phyloP scores from a whole-genome alignment of 2,113 vertebrate species.

The Antigone vipio region DNA sequence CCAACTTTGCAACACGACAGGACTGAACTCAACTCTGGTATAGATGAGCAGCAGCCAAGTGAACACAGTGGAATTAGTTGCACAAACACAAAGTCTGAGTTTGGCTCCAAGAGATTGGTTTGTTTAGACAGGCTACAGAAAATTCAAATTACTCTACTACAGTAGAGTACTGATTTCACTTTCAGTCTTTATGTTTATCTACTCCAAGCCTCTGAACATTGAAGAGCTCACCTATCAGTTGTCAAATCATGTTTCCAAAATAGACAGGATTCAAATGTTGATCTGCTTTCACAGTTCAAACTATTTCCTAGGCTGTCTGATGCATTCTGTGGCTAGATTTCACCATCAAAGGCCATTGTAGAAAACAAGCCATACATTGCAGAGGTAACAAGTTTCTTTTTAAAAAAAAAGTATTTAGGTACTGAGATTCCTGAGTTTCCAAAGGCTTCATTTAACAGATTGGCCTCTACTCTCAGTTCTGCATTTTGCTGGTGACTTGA shows the following conservation, averaged over 20 bases:
- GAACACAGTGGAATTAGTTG: not conserved
- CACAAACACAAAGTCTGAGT: not conserved
- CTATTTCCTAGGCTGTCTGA: not conserved
- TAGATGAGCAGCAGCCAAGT: not conserved
- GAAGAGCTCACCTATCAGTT: not conserved
- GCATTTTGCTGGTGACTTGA: constrained; percentile 44
- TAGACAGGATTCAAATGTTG: not conserved
- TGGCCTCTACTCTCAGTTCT: constrained; percentile 8
- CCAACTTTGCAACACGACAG: not conserved
- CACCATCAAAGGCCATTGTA: not conserved
- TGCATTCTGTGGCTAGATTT: not conserved
- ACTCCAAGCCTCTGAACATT: not conserved
- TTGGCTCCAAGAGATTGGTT: not conserved
- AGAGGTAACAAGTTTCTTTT: not conserved
- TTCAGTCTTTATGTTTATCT: not conserved
- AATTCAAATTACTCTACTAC: not conserved
- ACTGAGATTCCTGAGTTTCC: not conserved
- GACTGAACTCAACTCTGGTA: not conserved
- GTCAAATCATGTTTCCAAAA: not conserved
- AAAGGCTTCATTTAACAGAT: constrained; percentile 38
- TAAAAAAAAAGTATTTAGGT: not conserved
- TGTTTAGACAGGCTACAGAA: not conserved
- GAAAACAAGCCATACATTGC: not conserved
- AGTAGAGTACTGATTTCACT: not conserved
- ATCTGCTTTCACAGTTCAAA: not conserved